These are phyloP conservation scores for Oikopleura albicans DNA, from an alignment of 23 tunicate species.

Conservation along the genomic window DNA sequence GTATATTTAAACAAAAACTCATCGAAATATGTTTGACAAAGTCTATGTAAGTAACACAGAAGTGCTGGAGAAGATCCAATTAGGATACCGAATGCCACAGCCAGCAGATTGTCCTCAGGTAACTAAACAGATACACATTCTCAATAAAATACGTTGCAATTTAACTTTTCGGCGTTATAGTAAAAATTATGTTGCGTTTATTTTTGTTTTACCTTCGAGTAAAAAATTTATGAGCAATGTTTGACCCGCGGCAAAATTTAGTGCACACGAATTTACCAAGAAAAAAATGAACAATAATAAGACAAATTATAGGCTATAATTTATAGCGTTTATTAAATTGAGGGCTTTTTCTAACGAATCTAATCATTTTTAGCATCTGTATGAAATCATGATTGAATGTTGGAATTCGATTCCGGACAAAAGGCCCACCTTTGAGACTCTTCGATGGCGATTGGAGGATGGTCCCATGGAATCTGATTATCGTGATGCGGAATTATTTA, in stretches of 20 bases:
- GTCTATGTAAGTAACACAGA: constrained; percentile 39
- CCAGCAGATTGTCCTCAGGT: constrained; percentile 46
- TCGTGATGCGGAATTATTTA: constrained; percentile 48
- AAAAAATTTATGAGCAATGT: no score
- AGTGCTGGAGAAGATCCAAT: constrained; percentile 58
- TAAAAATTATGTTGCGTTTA: no score
- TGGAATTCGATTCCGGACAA: constrained; percentile 40
- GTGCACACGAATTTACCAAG: no score
- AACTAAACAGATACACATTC: neutral
- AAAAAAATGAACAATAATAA: no score
- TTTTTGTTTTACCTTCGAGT: no score
- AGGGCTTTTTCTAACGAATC: no score
- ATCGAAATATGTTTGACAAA: no score
- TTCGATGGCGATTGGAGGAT: constrained; percentile 83
- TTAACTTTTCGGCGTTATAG: no score
- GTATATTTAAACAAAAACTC: no score
- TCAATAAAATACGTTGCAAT: neutral
- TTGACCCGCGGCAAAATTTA: no score
- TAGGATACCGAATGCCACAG: constrained; percentile 79
- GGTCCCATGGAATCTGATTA: constrained; percentile 25
- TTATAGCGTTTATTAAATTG: no score
- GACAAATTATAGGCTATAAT: no score
- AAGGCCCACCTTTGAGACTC: constrained; percentile 66
- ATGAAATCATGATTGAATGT: constrained; percentile 65
- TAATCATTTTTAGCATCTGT: constrained; percentile 21